These are phyloP conservation scores for Zygaena filipendulae DNA, from an alignment of 2,888 invertebrate species.

Conservation along the genomic window DNA sequence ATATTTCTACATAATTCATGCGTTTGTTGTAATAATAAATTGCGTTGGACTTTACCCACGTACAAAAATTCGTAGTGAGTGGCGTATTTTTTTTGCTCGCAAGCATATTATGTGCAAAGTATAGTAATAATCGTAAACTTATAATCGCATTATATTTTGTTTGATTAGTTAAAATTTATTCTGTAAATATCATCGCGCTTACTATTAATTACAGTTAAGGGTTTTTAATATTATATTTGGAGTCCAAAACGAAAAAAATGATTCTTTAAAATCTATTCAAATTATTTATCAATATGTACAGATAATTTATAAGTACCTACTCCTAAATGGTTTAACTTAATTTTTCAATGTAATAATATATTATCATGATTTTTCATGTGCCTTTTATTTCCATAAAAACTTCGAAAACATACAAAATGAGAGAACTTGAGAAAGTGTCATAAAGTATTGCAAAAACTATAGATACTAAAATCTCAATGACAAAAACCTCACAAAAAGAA, in stretches of 20 bases:
- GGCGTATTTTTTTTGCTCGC: too few species aligned
- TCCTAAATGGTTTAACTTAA: constrained; percentile 56
- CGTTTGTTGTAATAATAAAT: too few species aligned
- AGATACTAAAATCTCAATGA: too few species aligned
- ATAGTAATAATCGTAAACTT: too few species aligned
- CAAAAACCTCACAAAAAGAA: too few species aligned
- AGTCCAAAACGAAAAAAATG: constrained; percentile 40
- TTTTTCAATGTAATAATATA: constrained; percentile 60
- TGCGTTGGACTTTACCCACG: too few species aligned
- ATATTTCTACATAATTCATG: too few species aligned
- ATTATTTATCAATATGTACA: constrained; percentile 61
- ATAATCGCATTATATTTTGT: too few species aligned
- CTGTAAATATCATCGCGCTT: constrained; percentile 32
- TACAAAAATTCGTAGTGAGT: too few species aligned
- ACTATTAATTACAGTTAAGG: constrained; percentile 5
- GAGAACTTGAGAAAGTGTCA: too few species aligned
- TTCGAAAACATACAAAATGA: neutral
- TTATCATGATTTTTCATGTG: constrained; percentile 52
- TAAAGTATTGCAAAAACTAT: too few species aligned
- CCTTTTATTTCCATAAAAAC: constrained; percentile 25
- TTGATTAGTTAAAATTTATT: constrained; percentile 26
- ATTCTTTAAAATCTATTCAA: constrained; percentile 42
- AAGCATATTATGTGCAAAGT: too few species aligned
- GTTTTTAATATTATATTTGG: constrained; percentile 25
- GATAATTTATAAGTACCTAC: constrained; percentile 60